Evolutionary conservation across 2,797 vertebrate species (phyloP).

Genomic region (Scarus forsteni): DNA sequence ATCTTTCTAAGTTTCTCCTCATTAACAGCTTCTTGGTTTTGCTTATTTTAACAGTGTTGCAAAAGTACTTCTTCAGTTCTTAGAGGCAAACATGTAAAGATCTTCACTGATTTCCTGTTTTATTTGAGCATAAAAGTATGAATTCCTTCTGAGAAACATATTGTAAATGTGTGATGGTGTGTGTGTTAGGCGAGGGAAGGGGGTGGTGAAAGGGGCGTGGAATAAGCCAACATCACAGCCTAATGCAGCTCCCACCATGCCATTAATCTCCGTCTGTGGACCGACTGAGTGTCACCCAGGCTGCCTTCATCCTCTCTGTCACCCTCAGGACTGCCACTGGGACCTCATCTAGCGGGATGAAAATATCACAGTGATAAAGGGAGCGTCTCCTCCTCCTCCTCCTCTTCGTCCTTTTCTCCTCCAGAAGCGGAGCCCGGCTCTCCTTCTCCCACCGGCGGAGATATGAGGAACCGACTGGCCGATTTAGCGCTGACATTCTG

Average conservation of each 20-base stretch:
- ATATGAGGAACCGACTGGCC: slow-evolving; percentile 51
- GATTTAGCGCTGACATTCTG: slow-evolving; percentile 49
- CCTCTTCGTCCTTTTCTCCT: background rate
- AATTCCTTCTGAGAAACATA: background rate
- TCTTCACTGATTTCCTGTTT: background rate
- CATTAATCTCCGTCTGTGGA: slow-evolving; percentile 29
- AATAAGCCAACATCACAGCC: slow-evolving; percentile 29
- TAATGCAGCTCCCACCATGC: slow-evolving; percentile 39
- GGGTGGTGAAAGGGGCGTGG: slow-evolving; percentile 43
- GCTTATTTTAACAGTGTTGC: too few species aligned
- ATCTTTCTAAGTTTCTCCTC: too few species aligned
- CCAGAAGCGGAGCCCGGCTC: slow-evolving; percentile 22
- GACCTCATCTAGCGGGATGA: slow-evolving; percentile 41
- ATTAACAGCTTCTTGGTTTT: too few species aligned
- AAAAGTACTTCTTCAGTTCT: too few species aligned
- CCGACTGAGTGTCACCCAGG: slow-evolving; percentile 15
- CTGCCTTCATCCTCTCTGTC: slow-evolving; percentile 12
- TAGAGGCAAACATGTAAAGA: background rate
- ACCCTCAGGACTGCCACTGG: background rate
- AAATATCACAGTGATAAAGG: slow-evolving; percentile 13
- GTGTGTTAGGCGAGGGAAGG: background rate
- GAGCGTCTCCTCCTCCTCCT: slow-evolving; percentile 23
- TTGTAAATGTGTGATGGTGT: background rate
- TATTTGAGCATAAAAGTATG: background rate
- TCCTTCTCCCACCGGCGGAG: slow-evolving; percentile 41